A percentile compares a stretch with the other conserved stretches of the same genome.
phyloP scores from a whole-genome alignment of 2,797 vertebrate genomes.

The Schizopygopsis pylzovi region DNA sequence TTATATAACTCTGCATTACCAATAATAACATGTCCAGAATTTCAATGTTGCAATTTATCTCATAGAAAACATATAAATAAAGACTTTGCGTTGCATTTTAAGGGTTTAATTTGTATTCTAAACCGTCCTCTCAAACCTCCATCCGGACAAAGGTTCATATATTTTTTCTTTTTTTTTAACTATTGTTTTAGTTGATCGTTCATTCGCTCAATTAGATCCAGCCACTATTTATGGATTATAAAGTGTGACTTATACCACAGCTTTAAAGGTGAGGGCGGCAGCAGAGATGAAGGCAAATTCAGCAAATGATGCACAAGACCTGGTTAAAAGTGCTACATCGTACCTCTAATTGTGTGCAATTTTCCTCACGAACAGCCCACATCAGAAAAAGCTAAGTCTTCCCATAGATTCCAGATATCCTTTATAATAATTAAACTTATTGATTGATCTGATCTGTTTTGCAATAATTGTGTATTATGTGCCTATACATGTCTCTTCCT shows the following conservation, averaged over 20 bases:
- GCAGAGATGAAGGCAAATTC: not conserved
- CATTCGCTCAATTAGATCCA: not conserved
- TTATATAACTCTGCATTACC: not conserved
- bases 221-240: not conserved
- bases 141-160: not conserved
- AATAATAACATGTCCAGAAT: not conserved
- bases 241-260: not conserved
- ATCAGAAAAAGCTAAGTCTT: not conserved
- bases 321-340: not conserved
- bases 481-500: not conserved
- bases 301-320: not conserved
- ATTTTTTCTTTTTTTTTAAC: too few species aligned
- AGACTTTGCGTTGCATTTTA: not conserved
- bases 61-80: not conserved
- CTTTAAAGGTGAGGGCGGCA: not conserved
- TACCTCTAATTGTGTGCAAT: too few species aligned
- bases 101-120: not conserved
- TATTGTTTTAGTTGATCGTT: not conserved
- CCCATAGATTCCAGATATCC: not conserved
- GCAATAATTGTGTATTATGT: not conserved
- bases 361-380: not conserved
- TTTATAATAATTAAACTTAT: not conserved
- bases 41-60: not conserved
- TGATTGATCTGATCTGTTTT: not conserved
- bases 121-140: not conserved